phyloP scores from a whole-genome alignment of 2,888 invertebrate genomes.

The Pollenia angustigena region DNA sequence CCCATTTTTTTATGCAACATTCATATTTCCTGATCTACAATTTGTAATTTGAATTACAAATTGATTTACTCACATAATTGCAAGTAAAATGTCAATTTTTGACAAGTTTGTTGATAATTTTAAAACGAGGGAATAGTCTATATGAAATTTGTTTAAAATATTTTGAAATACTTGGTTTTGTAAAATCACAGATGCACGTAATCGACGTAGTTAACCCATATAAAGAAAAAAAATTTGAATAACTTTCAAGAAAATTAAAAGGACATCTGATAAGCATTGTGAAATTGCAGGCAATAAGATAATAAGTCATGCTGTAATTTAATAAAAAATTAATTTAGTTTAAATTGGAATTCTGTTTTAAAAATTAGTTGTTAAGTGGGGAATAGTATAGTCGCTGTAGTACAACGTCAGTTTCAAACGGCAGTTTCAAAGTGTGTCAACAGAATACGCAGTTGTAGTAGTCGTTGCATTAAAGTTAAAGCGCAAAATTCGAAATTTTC shows the following conservation, averaged over 20 bases:
- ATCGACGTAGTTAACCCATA: neutral
- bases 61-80: constrained; percentile 47
- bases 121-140: neutral
- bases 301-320: too few species aligned
- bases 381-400: too few species aligned
- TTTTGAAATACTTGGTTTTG: constrained; percentile 4
- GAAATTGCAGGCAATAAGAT: neutral
- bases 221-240: neutral
- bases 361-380: too few species aligned
- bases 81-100: constrained; percentile 20
- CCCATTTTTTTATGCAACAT: constrained; percentile 1
- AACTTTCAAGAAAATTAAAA: neutral
- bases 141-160: neutral
- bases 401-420: too few species aligned
- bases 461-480: too few species aligned
- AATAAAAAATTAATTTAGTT: too few species aligned
- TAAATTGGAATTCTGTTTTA: too few species aligned
- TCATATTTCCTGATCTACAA: constrained; percentile 36
- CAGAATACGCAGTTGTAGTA: too few species aligned
- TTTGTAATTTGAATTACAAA: constrained; percentile 59
- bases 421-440: too few species aligned
- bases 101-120: constrained; percentile 25
- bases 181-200: constrained; percentile 35
- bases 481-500: too few species aligned
- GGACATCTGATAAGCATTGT: constrained; percentile 13